Evolutionary conservation across 2,797 vertebrate genomes (phyloP).

Genomic region (Rousettus madagascariensis): DNA sequence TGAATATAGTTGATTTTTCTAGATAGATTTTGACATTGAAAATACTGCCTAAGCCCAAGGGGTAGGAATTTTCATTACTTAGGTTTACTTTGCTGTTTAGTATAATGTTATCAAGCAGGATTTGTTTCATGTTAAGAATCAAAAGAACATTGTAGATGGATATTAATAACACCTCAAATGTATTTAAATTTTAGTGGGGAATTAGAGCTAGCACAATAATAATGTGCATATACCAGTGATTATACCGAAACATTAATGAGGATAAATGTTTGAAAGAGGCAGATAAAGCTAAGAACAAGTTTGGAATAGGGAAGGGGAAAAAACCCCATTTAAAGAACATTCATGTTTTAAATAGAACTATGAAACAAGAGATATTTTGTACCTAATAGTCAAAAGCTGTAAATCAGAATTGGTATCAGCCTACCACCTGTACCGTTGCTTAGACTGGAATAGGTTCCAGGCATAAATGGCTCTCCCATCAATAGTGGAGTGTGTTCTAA

Average conservation of each 20-base stretch:
- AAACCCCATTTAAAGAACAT: conserved; percentile 25
- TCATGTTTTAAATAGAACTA: conserved; percentile 19
- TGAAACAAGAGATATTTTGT: neutral
- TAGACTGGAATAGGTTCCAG: neutral
- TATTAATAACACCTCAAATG: conserved; percentile 37
- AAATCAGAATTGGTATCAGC: neutral
- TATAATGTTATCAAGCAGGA: conserved; percentile 29
- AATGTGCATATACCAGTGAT: neutral
- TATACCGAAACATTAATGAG: neutral
- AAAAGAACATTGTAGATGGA: conserved; percentile 42
- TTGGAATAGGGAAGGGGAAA: neutral
- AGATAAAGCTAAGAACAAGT: conserved; percentile 36
- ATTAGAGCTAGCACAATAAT: conserved; percentile 34
- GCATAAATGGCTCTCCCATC: neutral
- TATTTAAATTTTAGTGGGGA: conserved; percentile 36
- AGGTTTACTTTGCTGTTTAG: conserved; percentile 34
- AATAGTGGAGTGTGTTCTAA: neutral
- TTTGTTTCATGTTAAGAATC: conserved; percentile 48
- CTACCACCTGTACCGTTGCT: neutral
- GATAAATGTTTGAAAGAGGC: conserved; percentile 17
- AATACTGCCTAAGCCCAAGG: neutral
- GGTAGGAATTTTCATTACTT: conserved; percentile 56
- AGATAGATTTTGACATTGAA: conserved; percentile 57
- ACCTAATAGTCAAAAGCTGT: conserved; percentile 20
- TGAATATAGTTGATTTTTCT: conserved; percentile 30